Conservation (phyloP, 2,113 vertebrate species). For the Sphaerodactylus townsendi region DNA sequence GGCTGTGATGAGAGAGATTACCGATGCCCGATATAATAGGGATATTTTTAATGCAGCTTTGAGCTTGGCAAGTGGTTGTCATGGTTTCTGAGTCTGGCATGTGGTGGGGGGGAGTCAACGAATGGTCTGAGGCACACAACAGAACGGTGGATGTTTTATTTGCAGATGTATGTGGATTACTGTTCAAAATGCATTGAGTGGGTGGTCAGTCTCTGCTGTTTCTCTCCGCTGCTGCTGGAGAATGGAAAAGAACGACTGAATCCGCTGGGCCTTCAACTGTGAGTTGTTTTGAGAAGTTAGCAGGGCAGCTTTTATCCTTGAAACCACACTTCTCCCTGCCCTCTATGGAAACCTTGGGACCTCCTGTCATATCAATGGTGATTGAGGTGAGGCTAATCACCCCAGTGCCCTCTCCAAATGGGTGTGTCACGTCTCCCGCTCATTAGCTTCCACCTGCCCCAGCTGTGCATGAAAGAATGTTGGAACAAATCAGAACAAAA, state of each 20-base stretch:
- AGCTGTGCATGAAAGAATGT: no score
- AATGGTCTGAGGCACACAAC: background rate
- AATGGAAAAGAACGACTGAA: no score
- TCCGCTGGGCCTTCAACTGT: background rate
- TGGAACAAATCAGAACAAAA: no score
- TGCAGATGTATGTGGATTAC: background rate
- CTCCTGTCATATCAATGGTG: no score
- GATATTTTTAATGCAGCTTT: constrained; percentile 11
- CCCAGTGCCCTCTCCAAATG: no score
- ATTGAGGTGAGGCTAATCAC: no score
- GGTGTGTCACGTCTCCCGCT: no score
- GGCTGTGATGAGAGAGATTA: constrained; percentile 30
- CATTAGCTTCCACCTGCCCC: no score
- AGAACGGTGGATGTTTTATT: background rate
- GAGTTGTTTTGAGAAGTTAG: background rate
- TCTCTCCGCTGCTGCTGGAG: background rate
- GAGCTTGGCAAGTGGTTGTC: constrained; percentile 21
- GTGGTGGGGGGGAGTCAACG: background rate
- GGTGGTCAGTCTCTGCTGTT: background rate
- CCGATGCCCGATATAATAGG: constrained; percentile 1
- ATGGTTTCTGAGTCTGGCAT: constrained; percentile 23
- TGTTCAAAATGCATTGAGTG: background rate
- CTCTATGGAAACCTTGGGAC: no score
- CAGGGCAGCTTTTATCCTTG: background rate
- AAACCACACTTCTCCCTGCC: background rate